Evolutionary conservation across 1,140 invertebrate genomes (phyloP), one percentile per base, ranked within the genome.

Genomic region (Achatina immaculata): DNA sequence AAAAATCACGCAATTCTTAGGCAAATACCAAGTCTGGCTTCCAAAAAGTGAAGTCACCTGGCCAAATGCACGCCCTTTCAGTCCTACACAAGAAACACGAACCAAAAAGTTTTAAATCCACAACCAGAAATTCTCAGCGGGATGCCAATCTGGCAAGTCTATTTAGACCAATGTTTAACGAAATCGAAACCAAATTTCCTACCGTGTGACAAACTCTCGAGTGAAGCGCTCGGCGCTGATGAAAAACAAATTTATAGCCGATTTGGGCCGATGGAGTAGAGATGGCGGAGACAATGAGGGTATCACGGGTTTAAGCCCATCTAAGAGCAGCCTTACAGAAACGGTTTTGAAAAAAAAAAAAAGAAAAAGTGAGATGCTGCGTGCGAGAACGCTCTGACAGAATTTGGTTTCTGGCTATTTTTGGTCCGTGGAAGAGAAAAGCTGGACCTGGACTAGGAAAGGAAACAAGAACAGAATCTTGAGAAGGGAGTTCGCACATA

Each of bases 171-270:
- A 16, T 7, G 58, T 62, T 62, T 31, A 62, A 31, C 58, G 58
- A 62, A 62, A 62, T 62, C 28, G n/a, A 62, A 62, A 62, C 58
- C 58, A 62, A 62, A 62, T 62, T 62, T 62, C 58, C 58, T 62
- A 6, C n/a, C 6, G 58, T 62, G n/a, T 31, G n/a, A n/a, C 31
- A 28, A 31, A 34, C n/a, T 3, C 6, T 62, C 28, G 6, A 62
- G 28, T 62, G 58, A 62, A 62, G 28, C 28, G 58, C 58, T 62
- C 6, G 6, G 58, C 6, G 58, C 58, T 31, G 58, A 62, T 62
- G 58, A 62, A 62, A 62, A 62, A 62, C 58, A 62, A 62, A 62
- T 62, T 62, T 62, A 62, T 62, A 62, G 58, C 31, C 58, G n/a
- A 62, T 62, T 31, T 62, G n/a, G 31, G 58, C 28, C 4, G 58